Conservation (phyloP, 2,113 vertebrate species). For the Ptyas mucosa region DNA sequence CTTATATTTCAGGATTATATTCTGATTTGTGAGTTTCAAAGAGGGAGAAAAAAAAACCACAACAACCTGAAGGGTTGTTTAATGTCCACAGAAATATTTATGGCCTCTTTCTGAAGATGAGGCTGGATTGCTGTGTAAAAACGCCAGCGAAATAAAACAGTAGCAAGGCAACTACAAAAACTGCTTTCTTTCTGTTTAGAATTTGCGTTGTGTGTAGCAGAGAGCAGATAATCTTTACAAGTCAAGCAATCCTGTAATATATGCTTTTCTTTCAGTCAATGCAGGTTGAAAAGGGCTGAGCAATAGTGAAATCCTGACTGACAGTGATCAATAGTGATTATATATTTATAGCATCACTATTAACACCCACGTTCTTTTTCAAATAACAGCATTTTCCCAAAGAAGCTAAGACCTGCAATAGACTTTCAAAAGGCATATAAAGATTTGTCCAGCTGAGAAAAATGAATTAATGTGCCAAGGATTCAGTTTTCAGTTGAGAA, state of each 20-base stretch:
- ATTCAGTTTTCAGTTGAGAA: background rate
- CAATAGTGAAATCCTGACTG: constrained; percentile 65
- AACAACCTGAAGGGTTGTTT: background rate
- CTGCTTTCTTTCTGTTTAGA: constrained; percentile 46
- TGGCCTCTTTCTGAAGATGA: background rate
- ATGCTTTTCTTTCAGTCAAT: constrained; percentile 72
- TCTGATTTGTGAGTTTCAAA: background rate
- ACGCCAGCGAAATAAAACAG: background rate
- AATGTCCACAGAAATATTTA: background rate
- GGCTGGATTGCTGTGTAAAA: background rate
- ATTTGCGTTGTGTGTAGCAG: constrained; percentile 53
- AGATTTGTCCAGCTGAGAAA: background rate
- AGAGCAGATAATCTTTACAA: constrained; percentile 65
- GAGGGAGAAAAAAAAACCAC: background rate
- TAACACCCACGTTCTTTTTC: constrained; percentile 55
- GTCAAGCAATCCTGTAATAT: constrained; percentile 61
- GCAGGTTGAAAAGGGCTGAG: constrained; percentile 73
- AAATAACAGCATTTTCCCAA: constrained; percentile 36
- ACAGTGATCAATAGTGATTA: constrained; percentile 86
- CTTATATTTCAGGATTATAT: background rate
- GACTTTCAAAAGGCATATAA: background rate
- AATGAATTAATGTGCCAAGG: background rate
- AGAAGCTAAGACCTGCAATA: background rate
- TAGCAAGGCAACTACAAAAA: constrained; percentile 22
- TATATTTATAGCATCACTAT: constrained; percentile 87